Conservation (phyloP, 2,797 vertebrate genomes). For the Gymnothorax javanicus region DNA sequence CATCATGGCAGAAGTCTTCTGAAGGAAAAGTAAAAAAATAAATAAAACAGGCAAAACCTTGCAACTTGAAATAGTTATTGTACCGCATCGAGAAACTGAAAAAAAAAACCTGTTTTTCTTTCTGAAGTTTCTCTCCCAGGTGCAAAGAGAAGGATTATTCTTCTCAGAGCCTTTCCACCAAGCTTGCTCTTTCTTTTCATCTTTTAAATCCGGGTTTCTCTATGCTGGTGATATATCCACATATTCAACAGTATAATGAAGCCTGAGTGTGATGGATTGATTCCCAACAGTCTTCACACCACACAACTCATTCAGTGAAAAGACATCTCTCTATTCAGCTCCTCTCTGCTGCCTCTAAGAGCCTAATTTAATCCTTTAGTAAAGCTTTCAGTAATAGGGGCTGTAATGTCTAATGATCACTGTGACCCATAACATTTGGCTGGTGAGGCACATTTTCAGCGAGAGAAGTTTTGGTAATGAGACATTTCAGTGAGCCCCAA, state of each 20-base stretch:
- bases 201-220: background rate
- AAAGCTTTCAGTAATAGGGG: constrained; percentile 14
- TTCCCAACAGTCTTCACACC: constrained; percentile 11
- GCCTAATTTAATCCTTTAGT: constrained; percentile 19
- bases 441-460: background rate
- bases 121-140: constrained; percentile 7
- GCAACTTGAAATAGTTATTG: background rate
- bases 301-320: constrained; percentile 3
- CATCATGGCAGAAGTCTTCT: background rate
- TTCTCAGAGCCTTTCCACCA: background rate
- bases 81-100: background rate
- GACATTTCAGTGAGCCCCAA: background rate
- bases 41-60: background rate
- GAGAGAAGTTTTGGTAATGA: background rate
- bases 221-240: constrained; percentile 5
- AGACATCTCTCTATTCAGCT: background rate
- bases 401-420: constrained; percentile 11
- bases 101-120: background rate
- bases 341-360: background rate
- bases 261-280: constrained; percentile 15
- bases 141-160: constrained; percentile 17
- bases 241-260: background rate
- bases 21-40: background rate
- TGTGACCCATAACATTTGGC: constrained; percentile 5
- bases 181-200: constrained; percentile 3